Evolutionary conservation across 2,113 vertebrate genomes (phyloP), one percentile per base, ranked within the genome.

Genomic region (Montifringilla adamsi): DNA sequence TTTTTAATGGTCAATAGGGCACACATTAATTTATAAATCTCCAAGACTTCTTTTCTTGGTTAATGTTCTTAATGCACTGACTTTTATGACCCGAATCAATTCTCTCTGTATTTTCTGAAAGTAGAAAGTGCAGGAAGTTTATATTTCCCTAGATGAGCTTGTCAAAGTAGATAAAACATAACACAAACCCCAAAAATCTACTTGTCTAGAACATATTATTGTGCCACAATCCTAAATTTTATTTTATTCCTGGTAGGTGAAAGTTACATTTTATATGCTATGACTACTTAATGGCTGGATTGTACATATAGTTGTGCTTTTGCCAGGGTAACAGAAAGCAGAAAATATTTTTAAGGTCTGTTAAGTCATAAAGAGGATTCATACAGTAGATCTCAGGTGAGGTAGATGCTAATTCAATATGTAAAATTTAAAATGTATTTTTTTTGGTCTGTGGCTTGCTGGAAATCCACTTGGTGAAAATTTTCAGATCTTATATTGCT

Each of bases 21-120:
- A 78, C 9, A 87, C 9, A 74, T 69, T 89, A 77, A 84, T 87
- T 79, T 82, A 78, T 52, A 90, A 87, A 91, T 77, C 52, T 81
- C 35, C 69, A 81, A 39, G 30, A 52, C 27, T 63, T 44, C 14
- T 63, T 94, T 91, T 49, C 58, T 92, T 64, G 28, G 37, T 55
- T 91, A 73, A 74, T 91, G 46, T 79, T 82, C 84, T 91, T 87
- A 95, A 82, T 91, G 74, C 24, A 53, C 66, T 56, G 62, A 59
- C 33, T 89, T 94, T 78, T 82, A 87, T 72, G 44, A 87, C 44
- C 60, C 4, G 1, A 79, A 94, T 94, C 77, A 84, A 91, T 75
- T 94, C 3, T 63, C 27, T 87, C 6, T 60, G 13, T 83, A 28
- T 81, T 78, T 89, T 91, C 37, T 92, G 82, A 87, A 92, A 90